Percentiles rank a stretch among this genome's conserved stretches.
phyloP scores from a whole-genome alignment of 2,888 invertebrate species.

The Lypha dubia region DNA sequence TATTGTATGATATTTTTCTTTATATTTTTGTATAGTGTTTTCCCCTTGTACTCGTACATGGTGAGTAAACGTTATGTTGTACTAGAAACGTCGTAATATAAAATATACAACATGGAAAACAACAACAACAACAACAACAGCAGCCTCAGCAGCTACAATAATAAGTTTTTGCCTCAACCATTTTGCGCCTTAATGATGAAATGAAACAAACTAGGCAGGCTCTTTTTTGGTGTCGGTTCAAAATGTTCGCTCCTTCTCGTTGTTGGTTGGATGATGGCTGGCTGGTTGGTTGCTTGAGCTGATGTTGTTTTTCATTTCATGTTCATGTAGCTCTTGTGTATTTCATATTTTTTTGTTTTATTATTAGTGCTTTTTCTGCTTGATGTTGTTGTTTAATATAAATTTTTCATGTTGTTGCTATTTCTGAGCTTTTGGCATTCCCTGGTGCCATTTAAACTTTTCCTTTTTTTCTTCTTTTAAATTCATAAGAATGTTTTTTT shows the following conservation, averaged over 20 bases:
- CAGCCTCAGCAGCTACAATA: constrained; percentile 34
- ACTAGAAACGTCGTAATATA: constrained; percentile 49
- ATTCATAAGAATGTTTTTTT: constrained; percentile 58
- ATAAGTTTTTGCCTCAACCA: constrained; percentile 63
- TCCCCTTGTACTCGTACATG: constrained; percentile 14
- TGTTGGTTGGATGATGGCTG: constrained; percentile 54
- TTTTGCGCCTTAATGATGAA: constrained; percentile 67
- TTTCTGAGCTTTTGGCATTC: constrained; percentile 79
- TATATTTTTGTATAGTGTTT: constrained; percentile 33
- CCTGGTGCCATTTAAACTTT: constrained; percentile 77
- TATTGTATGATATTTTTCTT: constrained; percentile 33
- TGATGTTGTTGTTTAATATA: constrained; percentile 58
- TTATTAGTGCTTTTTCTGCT: constrained; percentile 49
- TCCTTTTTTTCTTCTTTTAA: constrained; percentile 27
- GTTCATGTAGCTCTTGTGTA: constrained; percentile 62
- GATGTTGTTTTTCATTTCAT: constrained; percentile 69
- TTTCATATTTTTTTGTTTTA: constrained; percentile 48
- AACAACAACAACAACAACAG: constrained; percentile 3
- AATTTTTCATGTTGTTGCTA: constrained; percentile 38
- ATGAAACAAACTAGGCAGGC: constrained; percentile 59
- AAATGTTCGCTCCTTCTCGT: constrained; percentile 42
- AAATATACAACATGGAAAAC: constrained; percentile 53
- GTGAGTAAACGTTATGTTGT: constrained; percentile 37
- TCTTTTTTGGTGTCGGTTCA: constrained; percentile 43
- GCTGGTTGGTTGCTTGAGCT: constrained; percentile 45